These are phyloP conservation scores for Pluvianellus socialis DNA, from an alignment of 2,113 vertebrate genomes.

Conservation along the genomic window DNA sequence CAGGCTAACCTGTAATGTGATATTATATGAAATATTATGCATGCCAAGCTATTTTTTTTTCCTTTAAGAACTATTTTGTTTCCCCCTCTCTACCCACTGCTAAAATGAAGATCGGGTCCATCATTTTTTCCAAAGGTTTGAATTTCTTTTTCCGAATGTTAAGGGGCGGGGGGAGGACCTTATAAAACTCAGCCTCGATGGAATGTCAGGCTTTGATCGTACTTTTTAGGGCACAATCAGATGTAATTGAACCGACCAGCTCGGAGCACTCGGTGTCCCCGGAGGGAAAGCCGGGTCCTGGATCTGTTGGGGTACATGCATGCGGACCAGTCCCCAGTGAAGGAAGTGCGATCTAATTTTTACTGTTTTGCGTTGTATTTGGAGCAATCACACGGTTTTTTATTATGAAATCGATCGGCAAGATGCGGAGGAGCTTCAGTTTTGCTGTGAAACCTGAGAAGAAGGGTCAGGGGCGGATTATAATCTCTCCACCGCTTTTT, in stretches of 20 bases:
- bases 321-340: not conserved
- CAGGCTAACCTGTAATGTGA: constrained; percentile 19
- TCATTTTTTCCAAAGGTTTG: not conserved
- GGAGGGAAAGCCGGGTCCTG: not conserved
- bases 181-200: not conserved
- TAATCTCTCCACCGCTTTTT: not conserved
- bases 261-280: not conserved
- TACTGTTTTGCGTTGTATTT: not conserved
- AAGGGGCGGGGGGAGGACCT: not conserved
- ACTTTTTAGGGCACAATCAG: not conserved
- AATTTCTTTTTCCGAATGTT: not conserved
- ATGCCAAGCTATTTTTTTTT: constrained; percentile 27
- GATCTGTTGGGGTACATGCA: not conserved
- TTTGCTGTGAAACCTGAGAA: not conserved
- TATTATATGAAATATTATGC: constrained; percentile 64
- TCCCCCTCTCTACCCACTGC: not conserved
- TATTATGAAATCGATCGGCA: not conserved
- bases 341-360: not conserved
- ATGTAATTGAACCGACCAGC: not conserved
- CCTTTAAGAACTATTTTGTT: not conserved
- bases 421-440: not conserved
- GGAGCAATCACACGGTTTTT: not conserved
- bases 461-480: not conserved
- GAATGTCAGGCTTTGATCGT: not conserved
- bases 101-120: not conserved